Percentiles rank a stretch among this genome's conserved stretches.
phyloP scores from a whole-genome alignment of 2,113 vertebrate genomes.

The Malurus cyaneus region DNA sequence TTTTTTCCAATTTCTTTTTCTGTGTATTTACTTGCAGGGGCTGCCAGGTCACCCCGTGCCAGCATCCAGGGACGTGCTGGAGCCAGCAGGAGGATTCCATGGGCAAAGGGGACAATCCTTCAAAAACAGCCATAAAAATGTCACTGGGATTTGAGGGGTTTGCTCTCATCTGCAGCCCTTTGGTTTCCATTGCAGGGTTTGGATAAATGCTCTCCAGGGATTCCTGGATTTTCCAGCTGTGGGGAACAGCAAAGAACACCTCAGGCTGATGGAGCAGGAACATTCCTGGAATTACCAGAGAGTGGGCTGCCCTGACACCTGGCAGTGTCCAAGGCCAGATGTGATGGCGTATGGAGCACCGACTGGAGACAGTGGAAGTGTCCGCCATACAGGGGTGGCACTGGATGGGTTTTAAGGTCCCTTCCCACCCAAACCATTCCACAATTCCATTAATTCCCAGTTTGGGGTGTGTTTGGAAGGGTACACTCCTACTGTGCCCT shows the following conservation, averaged over 20 bases:
- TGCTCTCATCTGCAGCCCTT: not conserved
- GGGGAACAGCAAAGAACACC: not conserved
- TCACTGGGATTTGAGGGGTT: not conserved
- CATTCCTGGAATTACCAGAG: not conserved
- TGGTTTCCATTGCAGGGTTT: rapidly evolving
- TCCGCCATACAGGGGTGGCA: no score
- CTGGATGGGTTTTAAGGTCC: not conserved
- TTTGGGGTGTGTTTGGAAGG: not conserved
- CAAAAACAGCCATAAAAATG: not conserved
- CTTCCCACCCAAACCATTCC: not conserved
- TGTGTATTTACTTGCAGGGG: not conserved
- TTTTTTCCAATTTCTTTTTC: not conserved
- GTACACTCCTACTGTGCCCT: rapidly evolving
- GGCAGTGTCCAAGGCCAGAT: rapidly evolving
- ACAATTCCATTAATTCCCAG: not conserved
- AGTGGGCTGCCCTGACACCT: not conserved
- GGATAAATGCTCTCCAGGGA: rapidly evolving
- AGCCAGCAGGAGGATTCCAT: not conserved
- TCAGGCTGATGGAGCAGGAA: not conserved
- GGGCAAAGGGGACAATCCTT: not conserved
- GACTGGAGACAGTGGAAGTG: no score
- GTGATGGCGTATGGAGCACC: no score
- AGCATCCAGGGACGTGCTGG: not conserved
- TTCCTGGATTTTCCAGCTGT: not conserved
- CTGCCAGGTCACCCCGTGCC: not conserved